A percentile compares a stretch with the other conserved stretches of the same genome.
phyloP scores from a whole-genome alignment of 2,888 invertebrate species.

The Rhagonycha fulva region DNA sequence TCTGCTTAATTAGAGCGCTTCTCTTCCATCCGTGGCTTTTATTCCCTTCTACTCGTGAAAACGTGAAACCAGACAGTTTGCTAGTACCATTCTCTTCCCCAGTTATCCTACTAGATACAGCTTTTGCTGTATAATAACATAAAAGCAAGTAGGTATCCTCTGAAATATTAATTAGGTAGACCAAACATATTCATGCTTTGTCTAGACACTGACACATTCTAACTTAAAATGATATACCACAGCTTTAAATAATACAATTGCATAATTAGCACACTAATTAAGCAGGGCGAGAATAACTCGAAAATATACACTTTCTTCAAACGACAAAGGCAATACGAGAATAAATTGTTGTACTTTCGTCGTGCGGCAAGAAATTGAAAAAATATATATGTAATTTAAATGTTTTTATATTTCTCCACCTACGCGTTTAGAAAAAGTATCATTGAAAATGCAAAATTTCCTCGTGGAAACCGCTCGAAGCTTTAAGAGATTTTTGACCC shows the following conservation, averaged over 20 bases:
- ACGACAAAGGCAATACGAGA: too few species aligned
- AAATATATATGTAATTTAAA: neutral
- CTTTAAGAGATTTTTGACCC: slow-evolving; percentile 20
- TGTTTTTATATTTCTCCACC: neutral
- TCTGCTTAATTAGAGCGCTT: slow-evolving; percentile 30
- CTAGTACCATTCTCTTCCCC: neutral
- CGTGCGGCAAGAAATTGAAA: neutral
- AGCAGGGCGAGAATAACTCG: neutral
- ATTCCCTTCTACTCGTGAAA: slow-evolving; percentile 6
- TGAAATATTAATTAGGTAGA: slow-evolving; percentile 18
- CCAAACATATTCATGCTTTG: slow-evolving; percentile 1
- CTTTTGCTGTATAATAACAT: slow-evolving; percentile 1
- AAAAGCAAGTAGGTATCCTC: slow-evolving; percentile 6
- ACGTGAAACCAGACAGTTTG: slow-evolving; percentile 3
- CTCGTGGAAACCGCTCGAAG: neutral
- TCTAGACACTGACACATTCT: neutral
- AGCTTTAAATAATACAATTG: neutral
- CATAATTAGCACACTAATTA: neutral
- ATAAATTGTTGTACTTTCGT: too few species aligned
- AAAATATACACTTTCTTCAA: neutral
- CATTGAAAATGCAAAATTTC: neutral
- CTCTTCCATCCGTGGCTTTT: neutral
- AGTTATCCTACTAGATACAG: neutral
- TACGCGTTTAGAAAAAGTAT: neutral
- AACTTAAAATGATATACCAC: neutral